These are phyloP conservation scores for Thamnophis sirtalis DNA, from an alignment of 2,113 vertebrate genomes.

Conservation along the genomic window DNA sequence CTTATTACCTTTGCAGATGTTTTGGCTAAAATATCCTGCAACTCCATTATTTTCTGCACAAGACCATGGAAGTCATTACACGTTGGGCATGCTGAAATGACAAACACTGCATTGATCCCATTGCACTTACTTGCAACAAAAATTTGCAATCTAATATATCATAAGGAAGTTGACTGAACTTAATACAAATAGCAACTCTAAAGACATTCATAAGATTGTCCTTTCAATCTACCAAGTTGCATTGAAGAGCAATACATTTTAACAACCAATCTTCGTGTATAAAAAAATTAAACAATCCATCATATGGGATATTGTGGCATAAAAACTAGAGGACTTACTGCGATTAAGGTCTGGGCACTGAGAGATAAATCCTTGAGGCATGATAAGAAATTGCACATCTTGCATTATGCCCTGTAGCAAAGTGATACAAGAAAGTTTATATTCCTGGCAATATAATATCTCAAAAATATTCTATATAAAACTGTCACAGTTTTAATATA, in stretches of 20 bases:
- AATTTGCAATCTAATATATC: background rate
- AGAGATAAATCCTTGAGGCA: conserved; percentile 96
- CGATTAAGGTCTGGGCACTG: conserved; percentile 99
- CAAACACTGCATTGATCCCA: conserved; percentile 37
- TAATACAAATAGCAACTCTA: background rate
- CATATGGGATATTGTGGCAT: conserved; percentile 30
- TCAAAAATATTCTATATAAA: conserved; percentile 42
- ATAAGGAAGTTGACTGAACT: background rate
- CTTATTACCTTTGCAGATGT: conserved; percentile 93
- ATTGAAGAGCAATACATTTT: conserved; percentile 39
- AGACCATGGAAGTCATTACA: conserved; percentile 98
- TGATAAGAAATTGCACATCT: conserved; percentile 93
- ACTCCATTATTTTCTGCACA: conserved; percentile 98
- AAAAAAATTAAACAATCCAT: conserved; percentile 51
- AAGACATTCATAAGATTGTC: background rate
- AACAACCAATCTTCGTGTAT: conserved; percentile 24
- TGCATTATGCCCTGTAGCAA: conserved; percentile 89
- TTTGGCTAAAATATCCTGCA: conserved; percentile 95
- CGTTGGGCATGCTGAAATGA: conserved; percentile 89
- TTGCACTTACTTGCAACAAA: background rate
- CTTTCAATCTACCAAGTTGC: background rate
- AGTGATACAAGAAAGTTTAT: conserved; percentile 32
- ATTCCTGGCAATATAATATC: conserved; percentile 46
- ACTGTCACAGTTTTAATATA: conserved; percentile 30
- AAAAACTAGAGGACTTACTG: conserved; percentile 81